Conservation (phyloP, 2,888 invertebrate species). For the Elysia crispata region DNA sequence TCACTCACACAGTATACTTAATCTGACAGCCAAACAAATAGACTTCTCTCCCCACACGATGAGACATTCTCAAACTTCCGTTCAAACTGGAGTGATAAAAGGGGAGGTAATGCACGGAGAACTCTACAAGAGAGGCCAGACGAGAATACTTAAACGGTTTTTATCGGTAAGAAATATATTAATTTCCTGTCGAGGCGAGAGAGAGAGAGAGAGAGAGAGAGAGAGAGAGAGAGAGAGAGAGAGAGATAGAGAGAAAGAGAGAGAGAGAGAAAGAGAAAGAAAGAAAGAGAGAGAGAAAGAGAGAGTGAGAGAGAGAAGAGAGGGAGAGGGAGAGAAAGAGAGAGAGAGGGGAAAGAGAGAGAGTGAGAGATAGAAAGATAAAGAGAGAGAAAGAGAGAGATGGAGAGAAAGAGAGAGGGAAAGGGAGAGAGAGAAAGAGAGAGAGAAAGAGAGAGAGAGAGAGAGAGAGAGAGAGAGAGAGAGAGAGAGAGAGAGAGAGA, state of each 20-base stretch:
- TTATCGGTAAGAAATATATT: no score
- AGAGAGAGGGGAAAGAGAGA: conserved; percentile 22
- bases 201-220: background rate
- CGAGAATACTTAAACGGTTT: no score
- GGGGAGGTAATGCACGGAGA: no score
- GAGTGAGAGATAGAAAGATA: background rate
- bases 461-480: conserved; percentile 13
- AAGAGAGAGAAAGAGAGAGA: background rate
- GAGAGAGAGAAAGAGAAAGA: conserved; percentile 14
- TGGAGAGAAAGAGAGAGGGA: no score
- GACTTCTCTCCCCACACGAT: no score
- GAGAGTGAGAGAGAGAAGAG: background rate
- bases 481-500: conserved; percentile 20
- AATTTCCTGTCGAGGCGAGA: no score
- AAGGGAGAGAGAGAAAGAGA: background rate
- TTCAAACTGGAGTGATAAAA: background rate
- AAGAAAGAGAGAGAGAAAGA: conserved; percentile 13
- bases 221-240: background rate
- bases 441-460: conserved; percentile 10
- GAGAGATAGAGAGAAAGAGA: background rate
- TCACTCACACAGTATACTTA: background rate
- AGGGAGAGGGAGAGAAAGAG: conserved; percentile 6
- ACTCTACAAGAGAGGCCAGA: no score
- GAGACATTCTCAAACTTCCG: no score
- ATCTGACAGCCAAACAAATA: no score